These are phyloP conservation scores for Spheniscus humboldti DNA, from an alignment of 2,797 vertebrate species.

Conservation along the genomic window DNA sequence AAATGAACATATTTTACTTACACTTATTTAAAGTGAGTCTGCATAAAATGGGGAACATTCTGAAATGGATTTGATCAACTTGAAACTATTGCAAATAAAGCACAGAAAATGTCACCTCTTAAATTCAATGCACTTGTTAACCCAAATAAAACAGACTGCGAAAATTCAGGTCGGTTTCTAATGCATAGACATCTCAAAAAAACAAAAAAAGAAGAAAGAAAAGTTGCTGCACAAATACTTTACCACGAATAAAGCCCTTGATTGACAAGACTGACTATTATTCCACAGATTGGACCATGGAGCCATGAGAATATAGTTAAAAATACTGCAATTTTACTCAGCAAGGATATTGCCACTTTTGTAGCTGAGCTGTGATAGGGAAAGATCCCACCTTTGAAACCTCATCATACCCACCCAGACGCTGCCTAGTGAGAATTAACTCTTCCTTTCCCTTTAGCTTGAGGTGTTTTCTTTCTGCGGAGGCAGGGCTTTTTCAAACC, in stretches of 20 bases:
- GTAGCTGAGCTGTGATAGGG: neutral
- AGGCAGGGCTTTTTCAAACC: neutral
- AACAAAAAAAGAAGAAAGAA: neutral
- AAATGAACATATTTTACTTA: conserved; percentile 22
- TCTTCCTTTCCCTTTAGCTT: neutral
- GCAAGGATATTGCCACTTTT: neutral
- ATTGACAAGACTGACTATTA: neutral
- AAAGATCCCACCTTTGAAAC: neutral
- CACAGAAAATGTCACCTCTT: conserved; percentile 10
- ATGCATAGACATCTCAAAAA: neutral
- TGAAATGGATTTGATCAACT: conserved; percentile 42
- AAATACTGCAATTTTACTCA: neutral
- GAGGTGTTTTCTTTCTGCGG: neutral
- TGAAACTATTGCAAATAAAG: conserved; percentile 26
- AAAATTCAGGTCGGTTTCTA: conserved; percentile 9
- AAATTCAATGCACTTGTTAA: conserved; percentile 46
- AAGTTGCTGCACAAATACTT: conserved; percentile 34
- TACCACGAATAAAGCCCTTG: neutral
- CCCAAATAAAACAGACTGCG: conserved; percentile 36
- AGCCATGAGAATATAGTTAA: neutral
- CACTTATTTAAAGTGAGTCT: conserved; percentile 13
- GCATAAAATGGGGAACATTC: conserved; percentile 18
- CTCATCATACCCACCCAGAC: neutral
- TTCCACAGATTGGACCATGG: neutral
- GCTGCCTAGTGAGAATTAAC: neutral